Evolutionary conservation across 1,140 invertebrate genomes (phyloP).

Genomic region (Hycleus cichorii): DNA sequence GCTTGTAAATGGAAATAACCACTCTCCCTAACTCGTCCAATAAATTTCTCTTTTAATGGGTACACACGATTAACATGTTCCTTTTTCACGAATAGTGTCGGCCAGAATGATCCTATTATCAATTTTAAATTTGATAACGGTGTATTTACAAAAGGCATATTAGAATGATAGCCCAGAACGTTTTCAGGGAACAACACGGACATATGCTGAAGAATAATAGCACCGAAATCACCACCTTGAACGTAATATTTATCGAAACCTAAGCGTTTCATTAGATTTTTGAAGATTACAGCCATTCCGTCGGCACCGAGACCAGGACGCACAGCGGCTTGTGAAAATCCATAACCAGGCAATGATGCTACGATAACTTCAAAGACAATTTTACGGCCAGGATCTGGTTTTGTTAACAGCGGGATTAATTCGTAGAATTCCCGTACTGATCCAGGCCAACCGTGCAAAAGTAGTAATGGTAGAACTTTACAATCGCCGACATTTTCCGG

Average conservation of each 20-base stretch:
- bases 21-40: constrained; percentile 52
- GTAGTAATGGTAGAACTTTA: constrained; percentile 60
- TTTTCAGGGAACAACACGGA: constrained; percentile 62
- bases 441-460: constrained; percentile 89
- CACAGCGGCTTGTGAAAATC: constrained; percentile 51
- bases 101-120: constrained; percentile 47
- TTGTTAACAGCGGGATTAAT: constrained; percentile 64
- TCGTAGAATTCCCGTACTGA: constrained; percentile 81
- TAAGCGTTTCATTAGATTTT: constrained; percentile 75
- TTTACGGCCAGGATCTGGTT: constrained; percentile 47
- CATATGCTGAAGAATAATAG: constrained; percentile 51
- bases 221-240: constrained; percentile 83
- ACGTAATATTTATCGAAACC: constrained; percentile 69
- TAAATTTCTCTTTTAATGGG: constrained; percentile 47
- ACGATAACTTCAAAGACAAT: constrained; percentile 70
- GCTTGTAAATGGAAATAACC: constrained; percentile 78
- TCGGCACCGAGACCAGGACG: constrained; percentile 52
- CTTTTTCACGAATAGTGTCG: constrained; percentile 50
- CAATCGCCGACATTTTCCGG: constrained; percentile 43
- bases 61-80: constrained; percentile 52
- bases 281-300: constrained; percentile 65
- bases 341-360: constrained; percentile 56
- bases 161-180: constrained; percentile 60
- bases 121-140: constrained; percentile 42
- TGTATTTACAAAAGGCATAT: constrained; percentile 49